Base-by-base conservation (phyloP, 2,797 vertebrate species). In the Phrynocephalus vlangalii region DNA sequence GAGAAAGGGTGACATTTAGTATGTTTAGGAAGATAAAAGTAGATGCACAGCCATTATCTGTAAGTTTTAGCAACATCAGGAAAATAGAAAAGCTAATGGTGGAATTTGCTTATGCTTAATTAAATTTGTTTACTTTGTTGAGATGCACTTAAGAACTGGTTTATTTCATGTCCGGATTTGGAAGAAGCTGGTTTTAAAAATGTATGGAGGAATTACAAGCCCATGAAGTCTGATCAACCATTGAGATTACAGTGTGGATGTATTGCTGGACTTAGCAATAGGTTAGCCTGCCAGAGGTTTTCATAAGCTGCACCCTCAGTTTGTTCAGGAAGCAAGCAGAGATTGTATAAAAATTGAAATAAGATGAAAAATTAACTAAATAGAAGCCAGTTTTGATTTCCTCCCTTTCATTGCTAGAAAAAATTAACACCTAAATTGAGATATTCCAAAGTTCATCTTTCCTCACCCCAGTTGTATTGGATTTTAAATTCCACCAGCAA, bases 31-130 rank as follows among this genome's bases (percentile, higher is more conserved):
- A 2, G 3, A 11, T 56, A 13, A 26, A 56, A 88, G 8, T 77
- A 33, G 52, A n/a, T 73, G 30, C 16, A 33, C 50, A 30, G 15
- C 1, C 33, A 26, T 50, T 79, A 79, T 84, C 63, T 83, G 66
- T 48, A 81, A 82, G 63, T 85, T 87, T 88, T 77, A 75, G 75
- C 63, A 80, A 82, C 48, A 72, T 79, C 66, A 76, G 60, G 85
- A 4, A 81, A 82, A 22, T 16, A 52, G 81, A 90, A 11, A 66
- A 1, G 4, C 83, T 56, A 38, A 50, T 87, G 24, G 60, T 72
- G 48, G 16, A 71, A 0, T 0, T 0, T 67, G 28, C 0, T 83
- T 75, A 20, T 83, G 63, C 44, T 80, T 79, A 79, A 84, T 80
- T 84, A 63, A 60, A 79, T n/a, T 52, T 50, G 44, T 79, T 71